Evolutionary conservation across 1,140 invertebrate species (phyloP).

Genomic region (Fopius arisanus): DNA sequence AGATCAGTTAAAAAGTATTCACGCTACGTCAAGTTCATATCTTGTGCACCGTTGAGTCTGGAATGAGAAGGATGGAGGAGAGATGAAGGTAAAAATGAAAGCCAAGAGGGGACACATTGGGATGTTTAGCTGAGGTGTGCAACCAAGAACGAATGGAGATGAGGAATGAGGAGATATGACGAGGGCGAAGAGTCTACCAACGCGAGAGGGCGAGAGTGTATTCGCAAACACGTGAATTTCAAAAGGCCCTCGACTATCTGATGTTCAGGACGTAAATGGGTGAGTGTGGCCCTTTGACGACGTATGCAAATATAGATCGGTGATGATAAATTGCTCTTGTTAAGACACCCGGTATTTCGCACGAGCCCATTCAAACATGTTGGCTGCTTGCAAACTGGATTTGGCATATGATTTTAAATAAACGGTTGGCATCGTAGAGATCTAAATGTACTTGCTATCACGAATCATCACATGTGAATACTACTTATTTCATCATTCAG

Average conservation of each 20-base stretch:
- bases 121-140: constrained; percentile 4
- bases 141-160: background rate
- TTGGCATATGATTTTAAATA: constrained; percentile 27
- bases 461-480: too few relatives aligned
- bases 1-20: constrained; percentile 42
- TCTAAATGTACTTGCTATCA: too few relatives aligned
- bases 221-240: constrained; percentile 66
- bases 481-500: too few relatives aligned
- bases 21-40: constrained; percentile 53
- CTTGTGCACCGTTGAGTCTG: constrained; percentile 54
- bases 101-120: background rate
- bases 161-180: constrained; percentile 30
- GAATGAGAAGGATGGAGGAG: constrained; percentile 44
- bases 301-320: constrained; percentile 67
- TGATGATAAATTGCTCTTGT: constrained; percentile 66
- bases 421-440: constrained; percentile 28
- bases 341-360: constrained; percentile 64
- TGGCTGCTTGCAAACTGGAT: constrained; percentile 29
- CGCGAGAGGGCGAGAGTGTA: constrained; percentile 44
- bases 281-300: constrained; percentile 58
- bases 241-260: constrained; percentile 65
- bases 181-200: constrained; percentile 31
- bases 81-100: constrained; percentile 11
- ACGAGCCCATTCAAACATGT: constrained; percentile 51
- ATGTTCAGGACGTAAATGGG: constrained; percentile 59